These are phyloP conservation scores for Spisula subtruncata DNA, from an alignment of 2,888 invertebrate species.

Conservation along the genomic window DNA sequence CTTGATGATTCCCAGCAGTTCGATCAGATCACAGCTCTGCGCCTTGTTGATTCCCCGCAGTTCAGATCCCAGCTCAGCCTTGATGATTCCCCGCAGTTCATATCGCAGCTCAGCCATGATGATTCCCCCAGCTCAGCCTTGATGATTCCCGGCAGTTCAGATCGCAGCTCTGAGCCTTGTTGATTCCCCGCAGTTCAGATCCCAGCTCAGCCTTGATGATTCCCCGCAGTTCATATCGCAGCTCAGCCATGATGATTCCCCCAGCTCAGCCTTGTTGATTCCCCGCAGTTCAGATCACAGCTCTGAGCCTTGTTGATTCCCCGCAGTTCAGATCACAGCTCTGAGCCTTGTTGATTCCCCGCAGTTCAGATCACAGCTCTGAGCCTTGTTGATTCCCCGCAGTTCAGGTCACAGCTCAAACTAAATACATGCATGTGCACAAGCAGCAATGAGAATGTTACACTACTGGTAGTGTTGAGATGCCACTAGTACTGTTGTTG, in stretches of 20 bases:
- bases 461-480: neutral
- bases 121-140: neutral
- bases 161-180: neutral
- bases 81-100: neutral
- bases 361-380: too few relatives aligned
- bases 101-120: too few relatives aligned
- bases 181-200: too few relatives aligned
- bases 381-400: neutral
- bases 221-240: neutral
- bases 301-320: neutral
- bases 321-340: too few relatives aligned
- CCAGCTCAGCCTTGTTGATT: neutral
- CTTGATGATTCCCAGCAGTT: neutral
- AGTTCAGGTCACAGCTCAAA: neutral
- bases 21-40: neutral
- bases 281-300: neutral
- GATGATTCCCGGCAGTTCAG: neutral
- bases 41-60: too few relatives aligned
- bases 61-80: neutral
- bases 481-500: neutral
- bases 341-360: too few relatives aligned
- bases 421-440: too few relatives aligned
- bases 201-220: neutral
- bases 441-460: too few relatives aligned
- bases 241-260: neutral